phyloP scores from a whole-genome alignment of 2,113 vertebrate genomes.

The Tautogolabrus adspersus region DNA sequence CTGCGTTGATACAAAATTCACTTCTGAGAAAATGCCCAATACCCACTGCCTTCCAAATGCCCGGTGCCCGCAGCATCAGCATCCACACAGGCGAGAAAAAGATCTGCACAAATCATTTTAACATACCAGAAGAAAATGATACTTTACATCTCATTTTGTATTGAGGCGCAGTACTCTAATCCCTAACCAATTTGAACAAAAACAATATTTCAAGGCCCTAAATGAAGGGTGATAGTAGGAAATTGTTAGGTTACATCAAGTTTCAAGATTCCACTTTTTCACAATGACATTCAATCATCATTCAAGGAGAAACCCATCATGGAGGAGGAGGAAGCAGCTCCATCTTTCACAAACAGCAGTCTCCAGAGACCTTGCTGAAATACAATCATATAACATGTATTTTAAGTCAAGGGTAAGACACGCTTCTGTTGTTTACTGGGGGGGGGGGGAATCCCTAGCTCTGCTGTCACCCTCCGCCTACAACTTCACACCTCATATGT shows the following conservation, averaged over 20 bases:
- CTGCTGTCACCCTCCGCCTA: slow-evolving; percentile 13
- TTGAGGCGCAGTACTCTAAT: neutral
- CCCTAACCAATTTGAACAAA: neutral
- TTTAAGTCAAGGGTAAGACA: neutral
- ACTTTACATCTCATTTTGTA: neutral
- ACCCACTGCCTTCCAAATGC: neutral
- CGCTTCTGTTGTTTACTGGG: neutral
- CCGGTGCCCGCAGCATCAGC: neutral
- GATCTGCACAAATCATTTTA: neutral
- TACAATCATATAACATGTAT: neutral
- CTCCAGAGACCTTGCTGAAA: neutral
- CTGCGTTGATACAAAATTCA: slow-evolving; percentile 27
- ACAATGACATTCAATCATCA: slow-evolving; percentile 12
- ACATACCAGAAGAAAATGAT: neutral
- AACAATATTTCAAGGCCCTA: neutral
- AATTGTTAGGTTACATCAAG: neutral
- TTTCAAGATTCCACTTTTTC: neutral
- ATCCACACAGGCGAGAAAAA: too few species aligned
- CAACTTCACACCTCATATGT: slow-evolving; percentile 32
- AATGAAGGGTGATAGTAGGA: neutral
- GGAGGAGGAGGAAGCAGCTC: neutral
- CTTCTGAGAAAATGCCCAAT: slow-evolving; percentile 15
- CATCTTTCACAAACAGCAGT: neutral
- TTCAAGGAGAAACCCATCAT: neutral
- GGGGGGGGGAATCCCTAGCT: neutral